phyloP scores from a whole-genome alignment of 2,113 vertebrate species.

The Turnix velox region DNA sequence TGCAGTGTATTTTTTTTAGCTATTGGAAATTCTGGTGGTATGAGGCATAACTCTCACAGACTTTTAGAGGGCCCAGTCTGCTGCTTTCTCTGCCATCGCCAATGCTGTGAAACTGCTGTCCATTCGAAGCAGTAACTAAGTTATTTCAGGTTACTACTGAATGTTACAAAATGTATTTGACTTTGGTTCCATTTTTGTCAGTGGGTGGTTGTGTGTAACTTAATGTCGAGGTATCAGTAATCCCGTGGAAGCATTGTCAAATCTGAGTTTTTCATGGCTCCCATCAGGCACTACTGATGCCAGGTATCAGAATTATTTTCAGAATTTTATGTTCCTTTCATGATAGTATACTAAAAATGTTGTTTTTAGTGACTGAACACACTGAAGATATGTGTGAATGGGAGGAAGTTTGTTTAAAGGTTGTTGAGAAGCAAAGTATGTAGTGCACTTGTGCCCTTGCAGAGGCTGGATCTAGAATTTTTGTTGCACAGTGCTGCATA shows the following conservation, averaged over 20 bases:
- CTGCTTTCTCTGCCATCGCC: neutral
- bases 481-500: neutral
- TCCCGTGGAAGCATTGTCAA: neutral
- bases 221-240: neutral
- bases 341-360: neutral
- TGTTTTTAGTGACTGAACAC: neutral
- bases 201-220: neutral
- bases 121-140: neutral
- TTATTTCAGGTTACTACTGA: neutral
- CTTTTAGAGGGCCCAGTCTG: neutral
- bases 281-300: neutral
- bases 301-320: neutral
- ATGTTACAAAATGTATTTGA: neutral
- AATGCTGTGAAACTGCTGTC: neutral
- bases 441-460: neutral
- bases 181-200: neutral
- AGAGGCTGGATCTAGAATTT: neutral
- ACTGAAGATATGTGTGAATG: neutral
- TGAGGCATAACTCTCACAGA: neutral
- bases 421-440: neutral
- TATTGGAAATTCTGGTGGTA: neutral
- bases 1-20: neutral
- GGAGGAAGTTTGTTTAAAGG: neutral
- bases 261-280: neutral
- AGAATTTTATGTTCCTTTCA: neutral